phyloP scores from a whole-genome alignment of 2,113 vertebrate genomes.

The Hiodon tergisus region DNA sequence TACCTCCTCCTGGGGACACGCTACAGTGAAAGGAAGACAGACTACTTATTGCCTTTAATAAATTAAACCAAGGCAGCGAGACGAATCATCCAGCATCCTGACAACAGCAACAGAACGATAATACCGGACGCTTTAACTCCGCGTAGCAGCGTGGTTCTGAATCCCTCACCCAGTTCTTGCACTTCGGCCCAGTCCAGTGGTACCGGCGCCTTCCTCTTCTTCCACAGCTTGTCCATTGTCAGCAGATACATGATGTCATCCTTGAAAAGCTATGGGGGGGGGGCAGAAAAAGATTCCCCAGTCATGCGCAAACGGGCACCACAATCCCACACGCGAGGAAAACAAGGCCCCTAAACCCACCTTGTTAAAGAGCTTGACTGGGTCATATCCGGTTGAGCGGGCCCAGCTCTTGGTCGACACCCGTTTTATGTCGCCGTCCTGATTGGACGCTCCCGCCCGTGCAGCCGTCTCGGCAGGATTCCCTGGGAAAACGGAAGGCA shows the following conservation, averaged over 20 bases:
- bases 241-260: constrained; percentile 93
- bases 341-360: constrained; percentile 47
- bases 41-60: not conserved
- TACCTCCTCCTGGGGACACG: constrained; percentile 61
- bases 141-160: no score
- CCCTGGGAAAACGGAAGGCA: constrained; percentile 62
- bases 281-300: not conserved
- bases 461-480: constrained; percentile 83
- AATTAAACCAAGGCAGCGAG: no score
- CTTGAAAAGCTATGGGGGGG: constrained; percentile 80
- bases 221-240: constrained; percentile 98
- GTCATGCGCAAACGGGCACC: not conserved
- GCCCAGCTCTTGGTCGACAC: constrained; percentile 95
- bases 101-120: no score
- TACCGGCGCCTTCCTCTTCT: constrained; percentile 89
- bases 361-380: constrained; percentile 94
- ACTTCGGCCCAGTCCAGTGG: constrained; percentile 88
- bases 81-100: no score
- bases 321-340: not conserved
- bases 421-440: constrained; percentile 90
- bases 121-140: no score
- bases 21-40: constrained; percentile 36
- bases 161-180: constrained; percentile 70
- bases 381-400: constrained; percentile 85
- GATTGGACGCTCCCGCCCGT: constrained; percentile 79